Conservation (phyloP, 2,113 vertebrate species). For the Cyanoderma ruficeps region DNA sequence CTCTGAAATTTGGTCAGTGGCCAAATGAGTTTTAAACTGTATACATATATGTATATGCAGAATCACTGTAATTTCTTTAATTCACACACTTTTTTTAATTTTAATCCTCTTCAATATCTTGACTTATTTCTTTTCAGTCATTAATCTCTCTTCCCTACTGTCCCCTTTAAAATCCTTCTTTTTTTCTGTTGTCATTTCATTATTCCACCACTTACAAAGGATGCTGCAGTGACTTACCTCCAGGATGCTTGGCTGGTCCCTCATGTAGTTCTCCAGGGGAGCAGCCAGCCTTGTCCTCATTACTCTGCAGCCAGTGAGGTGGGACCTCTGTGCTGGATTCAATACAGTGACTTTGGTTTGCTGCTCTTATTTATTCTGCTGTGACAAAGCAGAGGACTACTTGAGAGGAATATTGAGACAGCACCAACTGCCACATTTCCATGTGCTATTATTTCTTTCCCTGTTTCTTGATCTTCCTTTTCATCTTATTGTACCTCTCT, state of each 20-base stretch:
- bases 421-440: neutral
- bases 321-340: neutral
- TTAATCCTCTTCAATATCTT: neutral
- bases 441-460: neutral
- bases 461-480: neutral
- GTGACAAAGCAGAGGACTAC: neutral
- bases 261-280: neutral
- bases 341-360: neutral
- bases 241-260: neutral
- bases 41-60: neutral
- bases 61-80: neutral
- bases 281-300: rapidly evolving
- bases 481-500: neutral
- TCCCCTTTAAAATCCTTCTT: neutral
- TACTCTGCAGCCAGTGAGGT: neutral
- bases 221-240: too few species aligned
- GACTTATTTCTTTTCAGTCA: neutral
- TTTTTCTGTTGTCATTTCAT: neutral
- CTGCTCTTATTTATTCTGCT: neutral
- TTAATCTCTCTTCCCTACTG: neutral
- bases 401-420: rapidly evolving
- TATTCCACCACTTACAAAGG: neutral
- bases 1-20: neutral
- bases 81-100: neutral
- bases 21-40: neutral